Percentiles rank a stretch among this genome's conserved stretches.
These are phyloP conservation scores for Atrina japonica DNA, from an alignment of 2,888 invertebrate species.

Conservation along the genomic window DNA sequence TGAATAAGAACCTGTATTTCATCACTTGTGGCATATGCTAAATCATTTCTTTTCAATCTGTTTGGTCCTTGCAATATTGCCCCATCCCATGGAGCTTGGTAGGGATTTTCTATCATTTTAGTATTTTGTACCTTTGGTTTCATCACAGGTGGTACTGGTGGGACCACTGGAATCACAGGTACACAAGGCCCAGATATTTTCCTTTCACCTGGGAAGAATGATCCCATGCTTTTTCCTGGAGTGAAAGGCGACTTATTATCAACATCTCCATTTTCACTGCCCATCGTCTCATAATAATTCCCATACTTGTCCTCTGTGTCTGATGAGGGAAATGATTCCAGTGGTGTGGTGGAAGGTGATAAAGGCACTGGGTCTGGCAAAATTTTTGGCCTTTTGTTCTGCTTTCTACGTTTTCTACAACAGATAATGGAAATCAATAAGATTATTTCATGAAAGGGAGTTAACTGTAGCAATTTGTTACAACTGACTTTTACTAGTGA, in stretches of 20 bases:
- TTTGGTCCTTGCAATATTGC: constrained; percentile 33
- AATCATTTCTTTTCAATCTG: constrained; percentile 50
- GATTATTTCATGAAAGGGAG: neutral
- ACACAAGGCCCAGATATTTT: neutral
- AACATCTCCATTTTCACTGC: constrained; percentile 16
- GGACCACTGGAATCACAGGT: neutral
- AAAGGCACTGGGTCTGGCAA: constrained; percentile 22
- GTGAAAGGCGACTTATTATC: constrained; percentile 28
- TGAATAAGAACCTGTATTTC: constrained; percentile 63
- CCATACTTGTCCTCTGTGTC: constrained; percentile 24
- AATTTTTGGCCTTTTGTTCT: constrained; percentile 15
- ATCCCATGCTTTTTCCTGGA: constrained; percentile 40
- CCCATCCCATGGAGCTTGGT: constrained; percentile 43
- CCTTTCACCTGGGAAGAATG: constrained; percentile 37
- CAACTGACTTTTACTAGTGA: neutral
- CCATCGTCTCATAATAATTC: constrained; percentile 44
- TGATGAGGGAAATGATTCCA: constrained; percentile 21
- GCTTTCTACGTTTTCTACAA: constrained; percentile 17
- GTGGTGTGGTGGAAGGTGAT: constrained; percentile 8
- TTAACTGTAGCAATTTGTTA: neutral
- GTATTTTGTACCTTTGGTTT: neutral
- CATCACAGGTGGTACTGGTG: constrained; percentile 17
- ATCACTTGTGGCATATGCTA: constrained; percentile 64
- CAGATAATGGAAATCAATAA: constrained; percentile 2
- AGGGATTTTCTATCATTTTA: constrained; percentile 37